Evolutionary conservation across 1,140 invertebrate genomes (phyloP), one percentile per base, ranked within the genome.

Genomic region (Leptinotarsa texana): DNA sequence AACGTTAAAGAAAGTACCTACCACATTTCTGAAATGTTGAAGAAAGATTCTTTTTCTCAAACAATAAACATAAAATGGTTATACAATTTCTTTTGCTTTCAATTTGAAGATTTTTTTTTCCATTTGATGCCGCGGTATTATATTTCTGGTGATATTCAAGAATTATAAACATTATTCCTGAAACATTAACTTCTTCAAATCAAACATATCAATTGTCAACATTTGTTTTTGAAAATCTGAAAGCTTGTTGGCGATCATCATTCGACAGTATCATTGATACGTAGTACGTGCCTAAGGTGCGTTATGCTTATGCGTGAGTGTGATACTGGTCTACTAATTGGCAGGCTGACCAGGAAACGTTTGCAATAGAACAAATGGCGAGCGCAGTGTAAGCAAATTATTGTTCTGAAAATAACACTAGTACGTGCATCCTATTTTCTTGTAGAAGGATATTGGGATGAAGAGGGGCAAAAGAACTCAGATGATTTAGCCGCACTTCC

Each of bases 261-360:
- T 49, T 63, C 73, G 72, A 77, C 75, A 77, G 74, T 77, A 72
- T 77, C 75, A 77, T 68, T 69, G 72, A 18, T 57, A 57, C 79
- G 80, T 82, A 79, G 51, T 57, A 57, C 79, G 80, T 82, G 80
- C 76, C 68, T 63, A 68, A 78, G 78, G 77, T 78, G 79, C 77
- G 79, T 78, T 74, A 76, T 77, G 57, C 51, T 15, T 57, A 80
- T 80, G 79, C 77, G 77, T 78, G 75, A 79, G 78, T 77, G 78
- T 82, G 79, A 79, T 78, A 80, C 68, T 80, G 79, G 77, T 80
- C 79, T 79, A 57, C 51, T 57, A 82, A 82, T 79, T 82, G 79
- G 80, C 79, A 80, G 78, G 72, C 61, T 62, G 76, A 80, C 79
- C 74, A 79, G 77, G 80, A 80, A 82, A 79, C 77, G 73, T 71